Evolutionary conservation across 92 coral and sea anemone genomes (phyloP).

Genomic region (Porites cylindrica): DNA sequence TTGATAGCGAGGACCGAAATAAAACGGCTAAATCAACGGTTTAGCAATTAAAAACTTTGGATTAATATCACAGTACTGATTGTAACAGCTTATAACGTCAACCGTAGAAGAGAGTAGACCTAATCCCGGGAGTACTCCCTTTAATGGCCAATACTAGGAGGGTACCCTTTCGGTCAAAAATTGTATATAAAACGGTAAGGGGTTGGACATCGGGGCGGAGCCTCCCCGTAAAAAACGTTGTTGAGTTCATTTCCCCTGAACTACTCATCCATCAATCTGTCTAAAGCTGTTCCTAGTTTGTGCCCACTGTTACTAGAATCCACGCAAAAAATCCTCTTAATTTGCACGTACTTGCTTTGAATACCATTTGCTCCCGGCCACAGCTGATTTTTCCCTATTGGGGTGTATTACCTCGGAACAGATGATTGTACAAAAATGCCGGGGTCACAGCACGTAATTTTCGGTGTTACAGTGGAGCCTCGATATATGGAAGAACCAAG

Average conservation of each 20-base stretch:
- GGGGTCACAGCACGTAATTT: neutral
- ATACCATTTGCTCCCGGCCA: neutral
- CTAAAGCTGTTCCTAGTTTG: constrained; percentile 5
- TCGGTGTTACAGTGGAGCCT: too few species aligned
- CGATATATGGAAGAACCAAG: too few species aligned
- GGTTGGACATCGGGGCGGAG: too few species aligned
- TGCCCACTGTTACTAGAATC: neutral
- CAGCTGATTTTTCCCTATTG: neutral
- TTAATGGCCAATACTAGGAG: too few species aligned
- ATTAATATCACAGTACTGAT: neutral
- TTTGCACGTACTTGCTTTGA: neutral
- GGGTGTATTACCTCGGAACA: neutral
- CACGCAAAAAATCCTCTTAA: neutral
- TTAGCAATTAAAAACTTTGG: neutral
- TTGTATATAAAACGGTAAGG: too few species aligned
- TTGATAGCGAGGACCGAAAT: neutral
- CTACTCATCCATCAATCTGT: too few species aligned
- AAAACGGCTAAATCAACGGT: neutral
- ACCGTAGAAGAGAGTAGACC: neutral
- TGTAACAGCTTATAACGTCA: neutral
- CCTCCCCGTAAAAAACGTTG: too few species aligned
- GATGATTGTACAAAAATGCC: neutral
- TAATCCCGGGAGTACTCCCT: too few species aligned
- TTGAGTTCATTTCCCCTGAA: too few species aligned
- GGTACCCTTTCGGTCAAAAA: too few species aligned